phyloP scores from a whole-genome alignment of 2,113 vertebrate genomes.

The Peromyscus californicus region DNA sequence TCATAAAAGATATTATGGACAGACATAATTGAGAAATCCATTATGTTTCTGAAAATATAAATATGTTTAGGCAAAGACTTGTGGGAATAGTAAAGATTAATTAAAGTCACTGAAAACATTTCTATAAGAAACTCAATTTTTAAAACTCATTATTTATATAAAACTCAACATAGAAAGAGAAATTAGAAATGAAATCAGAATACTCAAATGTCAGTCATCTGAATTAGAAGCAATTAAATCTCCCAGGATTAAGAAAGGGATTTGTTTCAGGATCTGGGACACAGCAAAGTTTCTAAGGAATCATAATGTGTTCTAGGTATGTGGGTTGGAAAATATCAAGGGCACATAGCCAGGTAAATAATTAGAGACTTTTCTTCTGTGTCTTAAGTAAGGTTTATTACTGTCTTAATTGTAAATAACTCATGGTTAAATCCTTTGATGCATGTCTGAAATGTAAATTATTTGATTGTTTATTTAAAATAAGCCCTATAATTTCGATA shows the following conservation, averaged over 20 bases:
- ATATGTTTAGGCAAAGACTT: not conserved
- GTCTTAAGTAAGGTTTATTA: conserved; percentile 14
- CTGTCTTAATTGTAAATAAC: conserved; percentile 53
- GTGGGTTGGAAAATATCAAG: conserved; percentile 56
- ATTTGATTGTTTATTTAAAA: conserved; percentile 55
- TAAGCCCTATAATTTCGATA: conserved; percentile 31
- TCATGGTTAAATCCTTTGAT: conserved; percentile 37
- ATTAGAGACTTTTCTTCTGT: not conserved
- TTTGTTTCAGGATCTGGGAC: conserved; percentile 61
- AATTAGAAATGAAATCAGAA: conserved; percentile 48
- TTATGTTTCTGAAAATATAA: conserved; percentile 19
- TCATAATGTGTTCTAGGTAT: conserved; percentile 3
- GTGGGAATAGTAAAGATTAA: conserved; percentile 10
- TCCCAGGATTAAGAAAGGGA: conserved; percentile 38
- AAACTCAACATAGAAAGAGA: conserved; percentile 54
- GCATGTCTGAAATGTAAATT: conserved; percentile 36
- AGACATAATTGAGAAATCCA: not conserved
- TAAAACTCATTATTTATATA: conserved; percentile 25
- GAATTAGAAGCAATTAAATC: conserved; percentile 71
- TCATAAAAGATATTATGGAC: not conserved
- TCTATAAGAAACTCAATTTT: conserved; percentile 35
- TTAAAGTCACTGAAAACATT: conserved; percentile 15
- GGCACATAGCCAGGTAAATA: conserved; percentile 33
- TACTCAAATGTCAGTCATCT: conserved; percentile 55
- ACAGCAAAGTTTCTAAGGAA: not conserved